Percentiles rank a stretch among this genome's conserved stretches.
Evolutionary conservation across 2,797 vertebrate species (phyloP).

Genomic region (Megaceryle alcyon): DNA sequence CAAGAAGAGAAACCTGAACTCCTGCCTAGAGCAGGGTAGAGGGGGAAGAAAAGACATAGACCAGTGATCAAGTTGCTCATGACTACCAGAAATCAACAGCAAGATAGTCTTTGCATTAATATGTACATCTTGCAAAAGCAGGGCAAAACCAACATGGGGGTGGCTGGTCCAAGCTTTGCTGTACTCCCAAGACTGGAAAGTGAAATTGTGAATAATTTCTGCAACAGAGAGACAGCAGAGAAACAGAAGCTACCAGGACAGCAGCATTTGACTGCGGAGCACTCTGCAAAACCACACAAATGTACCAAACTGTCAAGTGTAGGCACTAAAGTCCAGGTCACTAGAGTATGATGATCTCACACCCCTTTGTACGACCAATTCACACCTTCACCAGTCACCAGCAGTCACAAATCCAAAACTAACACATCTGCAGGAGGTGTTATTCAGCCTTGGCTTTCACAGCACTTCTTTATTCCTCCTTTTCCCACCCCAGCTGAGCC

Average conservation of each 20-base stretch:
- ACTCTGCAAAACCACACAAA: background rate
- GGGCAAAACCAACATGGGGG: background rate
- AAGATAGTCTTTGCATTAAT: background rate
- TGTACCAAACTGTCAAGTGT: background rate
- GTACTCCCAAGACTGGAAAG: background rate
- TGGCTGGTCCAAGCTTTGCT: background rate
- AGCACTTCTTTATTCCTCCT: background rate
- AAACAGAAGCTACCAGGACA: background rate
- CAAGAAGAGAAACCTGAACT: background rate
- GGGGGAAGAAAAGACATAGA: background rate
- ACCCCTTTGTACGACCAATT: background rate
- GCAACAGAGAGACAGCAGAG: background rate
- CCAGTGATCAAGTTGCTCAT: background rate
- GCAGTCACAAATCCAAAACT: background rate
- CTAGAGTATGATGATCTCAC: background rate
- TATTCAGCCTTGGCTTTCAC: background rate
- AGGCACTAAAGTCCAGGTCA: background rate
- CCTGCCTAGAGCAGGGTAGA: accelerated
- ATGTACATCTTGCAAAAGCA: background rate
- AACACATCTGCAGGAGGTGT: background rate
- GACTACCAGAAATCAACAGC: background rate
- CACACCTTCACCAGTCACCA: background rate
- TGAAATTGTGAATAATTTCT: background rate
- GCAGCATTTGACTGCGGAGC: background rate
- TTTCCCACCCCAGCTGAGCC: background rate